Conservation (phyloP, 1,140 invertebrate species). For the Neomicropteryx cornuta region DNA sequence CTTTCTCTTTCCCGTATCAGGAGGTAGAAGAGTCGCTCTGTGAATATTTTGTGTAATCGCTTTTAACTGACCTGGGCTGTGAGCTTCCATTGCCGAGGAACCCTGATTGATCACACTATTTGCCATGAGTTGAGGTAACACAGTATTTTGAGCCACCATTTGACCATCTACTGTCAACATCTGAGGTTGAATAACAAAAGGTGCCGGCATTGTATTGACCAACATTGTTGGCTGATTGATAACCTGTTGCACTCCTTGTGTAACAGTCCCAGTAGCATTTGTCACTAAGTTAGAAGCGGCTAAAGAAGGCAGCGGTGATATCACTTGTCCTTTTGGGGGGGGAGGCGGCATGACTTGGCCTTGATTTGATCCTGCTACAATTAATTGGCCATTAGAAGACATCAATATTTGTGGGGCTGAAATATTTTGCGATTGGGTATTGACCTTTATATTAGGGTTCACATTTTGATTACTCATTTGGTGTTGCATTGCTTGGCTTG, state of each 20-base stretch:
- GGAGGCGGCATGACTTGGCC: slow-evolving; percentile 53
- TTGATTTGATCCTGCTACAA: slow-evolving; percentile 51
- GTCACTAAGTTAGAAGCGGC: slow-evolving; percentile 56
- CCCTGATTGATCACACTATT: slow-evolving; percentile 53
- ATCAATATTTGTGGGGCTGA: slow-evolving; percentile 64
- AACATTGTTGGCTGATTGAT: slow-evolving; percentile 63
- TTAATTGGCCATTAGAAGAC: slow-evolving; percentile 61
- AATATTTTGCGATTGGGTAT: too few species aligned
- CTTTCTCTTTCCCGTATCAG: slow-evolving; percentile 56
- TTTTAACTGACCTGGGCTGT: slow-evolving; percentile 25
- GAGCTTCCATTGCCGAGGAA: slow-evolving; percentile 34
- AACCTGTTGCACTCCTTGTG: slow-evolving; percentile 39
- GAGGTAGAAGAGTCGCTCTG: slow-evolving; percentile 50
- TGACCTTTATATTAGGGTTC: too few species aligned
- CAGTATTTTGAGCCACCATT: slow-evolving; percentile 54
- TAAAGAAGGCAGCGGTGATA: slow-evolving; percentile 50
- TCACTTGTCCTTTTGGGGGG: slow-evolving; percentile 44
- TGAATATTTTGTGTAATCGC: slow-evolving; percentile 38
- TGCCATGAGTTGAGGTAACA: slow-evolving; percentile 53
- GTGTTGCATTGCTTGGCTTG: too few species aligned
- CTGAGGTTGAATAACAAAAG: slow-evolving; percentile 67
- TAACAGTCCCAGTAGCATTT: slow-evolving; percentile 57
- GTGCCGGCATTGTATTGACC: slow-evolving; percentile 69
- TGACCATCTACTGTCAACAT: slow-evolving; percentile 57
- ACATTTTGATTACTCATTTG: too few species aligned